Evolutionary conservation across 2,888 invertebrate species (phyloP).

Genomic region (Halocaridina rubra): DNA sequence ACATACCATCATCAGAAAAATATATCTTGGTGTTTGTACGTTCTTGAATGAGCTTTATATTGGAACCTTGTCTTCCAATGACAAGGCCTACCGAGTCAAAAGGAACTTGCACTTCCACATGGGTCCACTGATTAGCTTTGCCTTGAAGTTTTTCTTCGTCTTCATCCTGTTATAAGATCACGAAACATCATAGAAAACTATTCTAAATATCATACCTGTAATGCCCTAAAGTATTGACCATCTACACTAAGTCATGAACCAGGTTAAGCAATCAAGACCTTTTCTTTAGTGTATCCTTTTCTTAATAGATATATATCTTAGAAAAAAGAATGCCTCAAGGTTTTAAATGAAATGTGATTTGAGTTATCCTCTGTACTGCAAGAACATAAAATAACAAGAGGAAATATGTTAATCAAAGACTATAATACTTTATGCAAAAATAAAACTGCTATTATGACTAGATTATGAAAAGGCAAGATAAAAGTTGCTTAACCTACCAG

Average conservation of each 20-base stretch:
- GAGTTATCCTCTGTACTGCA: too few species aligned
- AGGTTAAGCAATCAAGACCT: neutral
- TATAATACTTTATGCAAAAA: too few species aligned
- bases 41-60: slow-evolving; percentile 80
- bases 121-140: slow-evolving; percentile 4
- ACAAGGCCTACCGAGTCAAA: slow-evolving; percentile 66
- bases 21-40: slow-evolving; percentile 77
- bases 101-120: slow-evolving; percentile 38
- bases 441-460: too few species aligned
- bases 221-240: neutral
- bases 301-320: neutral
- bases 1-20: slow-evolving; percentile 68
- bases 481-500: too few species aligned
- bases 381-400: too few species aligned
- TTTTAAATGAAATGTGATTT: neutral
- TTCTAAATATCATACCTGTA: neutral
- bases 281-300: neutral
- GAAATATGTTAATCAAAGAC: too few species aligned
- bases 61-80: slow-evolving; percentile 79
- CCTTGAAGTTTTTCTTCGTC: neutral
- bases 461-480: too few species aligned
- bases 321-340: neutral
- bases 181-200: neutral
- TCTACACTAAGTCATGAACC: neutral
- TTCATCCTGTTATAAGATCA: neutral